Percentiles rank a stretch among this genome's conserved stretches.
These are phyloP conservation scores for Harmothoe impar DNA, from an alignment of 2,888 invertebrate genomes.

Conservation along the genomic window DNA sequence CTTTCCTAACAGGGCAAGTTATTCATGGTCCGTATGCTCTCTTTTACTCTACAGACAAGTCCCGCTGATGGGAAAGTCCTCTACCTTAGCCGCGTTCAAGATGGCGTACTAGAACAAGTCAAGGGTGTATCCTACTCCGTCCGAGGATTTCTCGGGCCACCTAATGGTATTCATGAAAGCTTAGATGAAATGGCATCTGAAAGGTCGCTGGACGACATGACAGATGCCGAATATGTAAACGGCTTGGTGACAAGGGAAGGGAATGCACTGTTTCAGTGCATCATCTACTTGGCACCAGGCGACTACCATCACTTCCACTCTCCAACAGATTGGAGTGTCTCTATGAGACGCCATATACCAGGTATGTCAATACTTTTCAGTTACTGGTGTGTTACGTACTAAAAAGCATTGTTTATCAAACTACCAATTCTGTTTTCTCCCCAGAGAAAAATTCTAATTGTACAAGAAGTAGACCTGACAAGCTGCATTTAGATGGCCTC, in stretches of 20 bases:
- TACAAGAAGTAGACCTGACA: too few species aligned
- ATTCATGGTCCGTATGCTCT: too few species aligned
- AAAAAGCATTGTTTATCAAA: too few species aligned
- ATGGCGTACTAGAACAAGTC: slow-evolving; percentile 95
- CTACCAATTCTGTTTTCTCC: too few species aligned
- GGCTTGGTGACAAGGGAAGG: slow-evolving; percentile 73
- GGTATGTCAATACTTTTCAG: slow-evolving; percentile 86
- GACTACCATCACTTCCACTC: slow-evolving; percentile 99
- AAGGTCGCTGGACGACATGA: slow-evolving; percentile 82
- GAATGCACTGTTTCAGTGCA: slow-evolving; percentile 92
- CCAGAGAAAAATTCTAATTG: too few species aligned
- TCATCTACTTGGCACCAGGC: slow-evolving; percentile 98
- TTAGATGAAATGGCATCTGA: background rate
- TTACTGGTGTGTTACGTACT: slow-evolving; percentile 89
- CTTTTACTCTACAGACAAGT: slow-evolving; percentile 76
- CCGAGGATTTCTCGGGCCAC: slow-evolving; percentile 90
- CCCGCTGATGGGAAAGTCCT: slow-evolving; percentile 97
- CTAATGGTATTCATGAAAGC: background rate
- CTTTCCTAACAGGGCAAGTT: too few species aligned
- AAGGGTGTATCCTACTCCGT: slow-evolving; percentile 97
- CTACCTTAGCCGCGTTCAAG: slow-evolving; percentile 93
- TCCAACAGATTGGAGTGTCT: slow-evolving; percentile 93
- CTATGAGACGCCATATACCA: slow-evolving; percentile 94
- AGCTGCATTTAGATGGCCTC: too few species aligned
- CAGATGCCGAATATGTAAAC: slow-evolving; percentile 70